Percentiles rank a stretch among this genome's conserved stretches.
phyloP scores from a whole-genome alignment of 2,888 invertebrate genomes.

The Drosophila mercatorum region DNA sequence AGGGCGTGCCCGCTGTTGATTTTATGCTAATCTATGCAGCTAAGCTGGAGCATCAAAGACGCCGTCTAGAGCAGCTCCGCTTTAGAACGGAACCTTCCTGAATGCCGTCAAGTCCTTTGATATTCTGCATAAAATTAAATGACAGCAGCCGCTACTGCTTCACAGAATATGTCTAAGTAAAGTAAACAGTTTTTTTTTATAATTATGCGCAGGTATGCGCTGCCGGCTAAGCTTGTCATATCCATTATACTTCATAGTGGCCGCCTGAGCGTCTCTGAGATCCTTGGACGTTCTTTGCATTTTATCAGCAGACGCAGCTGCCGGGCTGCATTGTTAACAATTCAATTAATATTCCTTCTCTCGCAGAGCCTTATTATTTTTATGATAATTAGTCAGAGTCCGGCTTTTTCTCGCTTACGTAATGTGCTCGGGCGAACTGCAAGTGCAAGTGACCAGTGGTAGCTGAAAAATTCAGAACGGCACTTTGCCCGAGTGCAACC shows the following conservation, averaged over 20 bases:
- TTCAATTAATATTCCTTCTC: slow-evolving; percentile 59
- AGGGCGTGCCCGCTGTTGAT: slow-evolving; percentile 58
- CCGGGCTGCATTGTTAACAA: slow-evolving; percentile 55
- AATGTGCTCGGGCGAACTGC: background rate
- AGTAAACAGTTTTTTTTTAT: slow-evolving; percentile 67
- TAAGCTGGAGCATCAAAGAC: slow-evolving; percentile 58
- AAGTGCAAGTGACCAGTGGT: slow-evolving; percentile 4
- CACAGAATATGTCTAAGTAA: slow-evolving; percentile 62
- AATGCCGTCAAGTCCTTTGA: slow-evolving; percentile 58
- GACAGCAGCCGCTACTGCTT: slow-evolving; percentile 30
- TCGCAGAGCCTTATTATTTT: slow-evolving; percentile 62
- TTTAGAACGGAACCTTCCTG: background rate
- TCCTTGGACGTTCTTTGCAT: slow-evolving; percentile 34
- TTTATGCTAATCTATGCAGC: slow-evolving; percentile 77
- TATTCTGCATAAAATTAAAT: slow-evolving; percentile 72
- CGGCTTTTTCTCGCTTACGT: slow-evolving; percentile 23
- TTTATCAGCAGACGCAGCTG: slow-evolving; percentile 56
- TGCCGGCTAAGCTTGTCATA: slow-evolving; percentile 19
- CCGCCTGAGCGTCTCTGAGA: background rate
- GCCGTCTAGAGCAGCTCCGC: slow-evolving; percentile 12
- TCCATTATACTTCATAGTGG: slow-evolving; percentile 7
- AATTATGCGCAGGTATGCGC: slow-evolving; percentile 66
- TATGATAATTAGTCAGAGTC: slow-evolving; percentile 71
- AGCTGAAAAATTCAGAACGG: background rate
- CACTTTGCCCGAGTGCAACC: slow-evolving; percentile 26